These are phyloP conservation scores for Melanotaenia parkinsoni DNA, from an alignment of 2,797 vertebrate species.

Conservation along the genomic window DNA sequence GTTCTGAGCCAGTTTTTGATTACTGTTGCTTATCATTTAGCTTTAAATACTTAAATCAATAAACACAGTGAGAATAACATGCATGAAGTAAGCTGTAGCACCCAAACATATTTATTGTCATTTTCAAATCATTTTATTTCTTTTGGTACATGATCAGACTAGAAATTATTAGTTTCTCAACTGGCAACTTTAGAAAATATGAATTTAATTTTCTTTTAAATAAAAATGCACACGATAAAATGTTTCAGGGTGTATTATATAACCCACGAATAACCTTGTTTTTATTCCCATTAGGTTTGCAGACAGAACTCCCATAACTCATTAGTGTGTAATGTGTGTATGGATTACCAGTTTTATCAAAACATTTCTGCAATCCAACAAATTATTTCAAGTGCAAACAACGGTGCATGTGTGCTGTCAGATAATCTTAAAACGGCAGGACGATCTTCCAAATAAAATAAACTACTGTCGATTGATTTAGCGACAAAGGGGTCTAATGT, in stretches of 20 bases:
- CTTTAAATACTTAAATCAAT: slow-evolving; percentile 3
- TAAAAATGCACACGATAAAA: slow-evolving; percentile 62
- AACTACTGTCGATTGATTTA: slow-evolving; percentile 28
- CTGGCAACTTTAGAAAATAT: slow-evolving; percentile 60
- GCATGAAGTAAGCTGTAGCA: slow-evolving; percentile 53
- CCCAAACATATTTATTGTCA: slow-evolving; percentile 69
- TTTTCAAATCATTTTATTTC: slow-evolving; percentile 11
- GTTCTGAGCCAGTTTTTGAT: slow-evolving; percentile 5
- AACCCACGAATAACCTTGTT: slow-evolving; percentile 2
- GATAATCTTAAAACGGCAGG: slow-evolving; percentile 42
- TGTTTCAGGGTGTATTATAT: slow-evolving; percentile 31
- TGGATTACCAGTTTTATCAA: slow-evolving; percentile 38
- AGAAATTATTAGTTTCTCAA: slow-evolving; percentile 57
- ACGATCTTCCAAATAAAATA: slow-evolving; percentile 35
- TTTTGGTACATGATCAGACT: slow-evolving; percentile 58
- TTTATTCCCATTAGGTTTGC: slow-evolving; percentile 5
- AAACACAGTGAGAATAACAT: slow-evolving; percentile 24
- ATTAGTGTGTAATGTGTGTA: slow-evolving; percentile 27
- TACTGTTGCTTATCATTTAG: slow-evolving; percentile 11
- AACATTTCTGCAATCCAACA: slow-evolving; percentile 60
- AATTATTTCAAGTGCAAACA: slow-evolving; percentile 63
- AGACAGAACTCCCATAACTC: slow-evolving; percentile 28
- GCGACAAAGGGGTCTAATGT: slow-evolving; percentile 36
- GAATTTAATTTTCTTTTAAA: slow-evolving; percentile 41
- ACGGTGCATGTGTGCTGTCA: slow-evolving; percentile 31